Conservation (phyloP, 2,797 vertebrate genomes). For the Cirrhinus mrigala region DNA sequence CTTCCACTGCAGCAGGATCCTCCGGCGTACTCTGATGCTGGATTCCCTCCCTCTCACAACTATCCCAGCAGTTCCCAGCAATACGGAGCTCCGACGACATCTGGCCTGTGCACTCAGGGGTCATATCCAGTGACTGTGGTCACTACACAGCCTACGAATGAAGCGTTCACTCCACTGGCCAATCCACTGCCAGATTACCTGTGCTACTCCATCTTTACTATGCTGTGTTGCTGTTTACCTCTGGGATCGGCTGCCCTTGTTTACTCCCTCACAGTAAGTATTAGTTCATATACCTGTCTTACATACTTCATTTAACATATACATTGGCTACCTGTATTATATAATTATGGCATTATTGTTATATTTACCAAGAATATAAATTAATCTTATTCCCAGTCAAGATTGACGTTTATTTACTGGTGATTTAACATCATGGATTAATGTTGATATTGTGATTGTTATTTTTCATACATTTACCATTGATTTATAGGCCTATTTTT, state of each 20-base stretch:
- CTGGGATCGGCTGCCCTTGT: constrained; percentile 79
- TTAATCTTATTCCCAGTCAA: not conserved
- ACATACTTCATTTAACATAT: not conserved
- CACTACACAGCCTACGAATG: constrained; percentile 67
- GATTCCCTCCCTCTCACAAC: constrained; percentile 20
- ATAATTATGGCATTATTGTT: too few species aligned
- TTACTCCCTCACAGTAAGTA: constrained; percentile 80
- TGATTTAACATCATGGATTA: not conserved
- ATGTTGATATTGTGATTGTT: not conserved
- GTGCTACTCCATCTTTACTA: constrained; percentile 79
- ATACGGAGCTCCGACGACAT: constrained; percentile 8
- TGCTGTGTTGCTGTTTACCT: constrained; percentile 82
- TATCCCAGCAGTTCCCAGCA: constrained; percentile 53
- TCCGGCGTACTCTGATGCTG: constrained; percentile 15
- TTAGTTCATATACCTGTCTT: not conserved
- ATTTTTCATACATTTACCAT: not conserved
- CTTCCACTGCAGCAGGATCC: constrained; percentile 72
- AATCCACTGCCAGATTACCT: constrained; percentile 73
- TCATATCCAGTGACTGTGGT: constrained; percentile 36
- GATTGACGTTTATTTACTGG: not conserved
- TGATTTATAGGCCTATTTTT: not conserved
- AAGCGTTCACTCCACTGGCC: constrained; percentile 61
- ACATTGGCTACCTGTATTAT: too few species aligned
- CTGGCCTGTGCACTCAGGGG: not conserved
- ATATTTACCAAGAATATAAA: not conserved